These are phyloP conservation scores for Coptodon bakossiorum DNA, from an alignment of 2,113 vertebrate species.

Conservation along the genomic window DNA sequence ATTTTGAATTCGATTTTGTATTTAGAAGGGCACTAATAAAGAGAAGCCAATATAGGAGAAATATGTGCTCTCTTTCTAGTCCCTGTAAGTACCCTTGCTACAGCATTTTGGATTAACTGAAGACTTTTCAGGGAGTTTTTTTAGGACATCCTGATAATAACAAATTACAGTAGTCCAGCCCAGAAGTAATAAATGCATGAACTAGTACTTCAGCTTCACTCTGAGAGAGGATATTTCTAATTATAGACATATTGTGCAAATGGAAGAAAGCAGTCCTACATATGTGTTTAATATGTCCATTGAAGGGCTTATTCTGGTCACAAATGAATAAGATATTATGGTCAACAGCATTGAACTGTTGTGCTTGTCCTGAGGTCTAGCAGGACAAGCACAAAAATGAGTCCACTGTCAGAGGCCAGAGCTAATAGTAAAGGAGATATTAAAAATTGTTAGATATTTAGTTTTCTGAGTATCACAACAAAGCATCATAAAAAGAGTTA, in stretches of 20 bases:
- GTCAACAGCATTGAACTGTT: neutral
- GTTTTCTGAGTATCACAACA: neutral
- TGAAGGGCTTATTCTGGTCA: neutral
- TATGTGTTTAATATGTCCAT: neutral
- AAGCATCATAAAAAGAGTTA: neutral
- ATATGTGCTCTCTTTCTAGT: neutral
- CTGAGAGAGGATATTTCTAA: neutral
- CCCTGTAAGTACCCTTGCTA: neutral
- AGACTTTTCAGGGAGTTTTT: neutral
- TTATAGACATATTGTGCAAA: neutral
- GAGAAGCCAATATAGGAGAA: neutral
- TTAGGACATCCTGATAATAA: neutral
- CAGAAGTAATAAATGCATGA: neutral
- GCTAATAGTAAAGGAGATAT: neutral
- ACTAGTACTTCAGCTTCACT: neutral
- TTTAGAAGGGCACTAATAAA: neutral
- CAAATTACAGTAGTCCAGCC: neutral
- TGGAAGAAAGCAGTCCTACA: neutral
- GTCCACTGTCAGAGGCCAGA: neutral
- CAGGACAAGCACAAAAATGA: neutral
- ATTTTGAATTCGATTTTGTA: neutral
- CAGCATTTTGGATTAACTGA: neutral
- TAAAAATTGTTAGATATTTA: neutral
- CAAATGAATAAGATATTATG: neutral
- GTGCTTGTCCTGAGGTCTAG: neutral